These are phyloP conservation scores for Hirtodrosophila cameraria DNA, from an alignment of 2,888 invertebrate species.

Conservation along the genomic window DNA sequence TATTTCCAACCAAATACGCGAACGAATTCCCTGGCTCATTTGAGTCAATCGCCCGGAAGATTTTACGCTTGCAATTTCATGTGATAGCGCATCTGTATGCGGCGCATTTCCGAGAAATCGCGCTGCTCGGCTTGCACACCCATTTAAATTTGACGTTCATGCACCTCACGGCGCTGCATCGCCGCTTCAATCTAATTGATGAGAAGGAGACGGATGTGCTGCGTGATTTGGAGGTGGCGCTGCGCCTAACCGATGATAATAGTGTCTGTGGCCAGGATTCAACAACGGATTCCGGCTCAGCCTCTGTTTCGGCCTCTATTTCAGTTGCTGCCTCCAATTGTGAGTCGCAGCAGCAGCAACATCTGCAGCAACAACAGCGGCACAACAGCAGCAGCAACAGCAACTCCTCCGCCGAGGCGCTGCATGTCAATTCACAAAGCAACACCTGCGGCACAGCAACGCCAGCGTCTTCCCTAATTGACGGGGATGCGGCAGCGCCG, in stretches of 20 bases:
- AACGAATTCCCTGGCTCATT: slow-evolving; percentile 96
- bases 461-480: slow-evolving; percentile 62
- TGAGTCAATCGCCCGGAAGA: slow-evolving; percentile 97
- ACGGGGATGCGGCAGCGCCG: slow-evolving; percentile 79
- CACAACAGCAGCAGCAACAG: slow-evolving; percentile 58
- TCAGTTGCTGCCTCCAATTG: slow-evolving; percentile 17
- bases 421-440: slow-evolving; percentile 80
- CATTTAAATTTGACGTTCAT: slow-evolving; percentile 99
- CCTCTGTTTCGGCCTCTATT: slow-evolving; percentile 24
- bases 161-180: slow-evolving; percentile 94
- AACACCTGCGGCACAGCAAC: slow-evolving; percentile 43
- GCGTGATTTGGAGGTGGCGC: slow-evolving; percentile 94
- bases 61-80: slow-evolving; percentile 97
- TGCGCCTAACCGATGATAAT: slow-evolving; percentile 87
- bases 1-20: slow-evolving; percentile 99
- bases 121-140: slow-evolving; percentile 96
- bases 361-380: slow-evolving; percentile 39
- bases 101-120: slow-evolving; percentile 98
- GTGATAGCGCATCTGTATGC: slow-evolving; percentile 99
- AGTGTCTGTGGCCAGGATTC: slow-evolving; percentile 69
- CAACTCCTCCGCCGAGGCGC: slow-evolving; percentile 47
- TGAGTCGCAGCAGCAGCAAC: slow-evolving; percentile 44
- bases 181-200: slow-evolving; percentile 96
- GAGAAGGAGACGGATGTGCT: slow-evolving; percentile 98
- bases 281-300: slow-evolving; percentile 24